A percentile compares a stretch with the other conserved stretches of the same genome.
These are phyloP conservation scores for Phengaris alcon DNA, from an alignment of 2,888 invertebrate species.

Conservation along the genomic window DNA sequence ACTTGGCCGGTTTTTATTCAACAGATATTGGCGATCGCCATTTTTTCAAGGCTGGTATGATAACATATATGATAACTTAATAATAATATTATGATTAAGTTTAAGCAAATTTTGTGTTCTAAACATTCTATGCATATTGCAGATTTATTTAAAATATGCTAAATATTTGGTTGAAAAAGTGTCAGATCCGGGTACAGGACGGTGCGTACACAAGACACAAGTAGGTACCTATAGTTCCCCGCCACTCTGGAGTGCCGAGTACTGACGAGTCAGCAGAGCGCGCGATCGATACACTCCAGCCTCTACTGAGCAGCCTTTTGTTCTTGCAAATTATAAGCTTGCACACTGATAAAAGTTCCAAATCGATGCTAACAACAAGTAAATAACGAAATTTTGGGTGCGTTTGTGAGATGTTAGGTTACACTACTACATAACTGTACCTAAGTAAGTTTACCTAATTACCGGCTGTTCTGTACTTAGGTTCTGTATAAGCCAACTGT, in stretches of 20 bases:
- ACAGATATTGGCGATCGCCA: too few species aligned
- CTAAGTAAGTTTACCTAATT: too few species aligned
- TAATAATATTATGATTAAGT: too few species aligned
- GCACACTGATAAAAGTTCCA: neutral
- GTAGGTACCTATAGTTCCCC: neutral
- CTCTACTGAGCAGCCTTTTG: constrained; percentile 52
- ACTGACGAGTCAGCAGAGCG: constrained; percentile 61
- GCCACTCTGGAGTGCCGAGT: constrained; percentile 40
- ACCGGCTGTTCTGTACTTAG: too few species aligned
- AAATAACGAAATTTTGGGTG: neutral
- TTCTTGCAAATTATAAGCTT: constrained; percentile 44
- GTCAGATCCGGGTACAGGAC: neutral
- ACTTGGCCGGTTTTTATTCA: too few species aligned
- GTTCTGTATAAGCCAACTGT: too few species aligned
- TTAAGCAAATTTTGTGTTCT: too few species aligned
- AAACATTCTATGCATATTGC: too few species aligned
- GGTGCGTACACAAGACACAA: neutral
- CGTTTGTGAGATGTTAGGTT: too few species aligned
- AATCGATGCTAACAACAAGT: neutral
- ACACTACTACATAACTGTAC: too few species aligned
- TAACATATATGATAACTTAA: too few species aligned
- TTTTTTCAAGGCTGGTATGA: too few species aligned
- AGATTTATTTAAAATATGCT: neutral
- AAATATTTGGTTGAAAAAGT: neutral
- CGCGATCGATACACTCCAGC: constrained; percentile 66